phyloP scores from a whole-genome alignment of 2,888 invertebrate genomes.

The Allophyes oxyacanthae region DNA sequence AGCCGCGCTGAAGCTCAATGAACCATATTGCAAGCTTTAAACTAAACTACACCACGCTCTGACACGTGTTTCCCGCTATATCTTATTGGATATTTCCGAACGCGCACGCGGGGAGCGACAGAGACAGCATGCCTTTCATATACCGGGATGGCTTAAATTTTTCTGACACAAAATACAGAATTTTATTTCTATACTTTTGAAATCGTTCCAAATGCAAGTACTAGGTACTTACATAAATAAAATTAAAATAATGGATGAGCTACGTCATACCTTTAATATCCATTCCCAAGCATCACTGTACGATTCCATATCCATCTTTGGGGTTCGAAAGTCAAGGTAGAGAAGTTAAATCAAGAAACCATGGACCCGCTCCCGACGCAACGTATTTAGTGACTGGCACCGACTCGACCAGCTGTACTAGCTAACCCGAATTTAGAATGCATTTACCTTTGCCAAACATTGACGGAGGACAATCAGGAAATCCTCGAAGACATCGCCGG shows the following conservation, averaged over 20 bases:
- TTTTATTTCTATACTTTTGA: conserved; percentile 44
- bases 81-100: conserved; percentile 40
- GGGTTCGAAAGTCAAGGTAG: conserved; percentile 10
- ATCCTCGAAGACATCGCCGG: conserved; percentile 93
- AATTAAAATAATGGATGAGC: conserved; percentile 21
- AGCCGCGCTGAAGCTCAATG: conserved; percentile 11
- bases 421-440: conserved; percentile 80
- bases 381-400: conserved; percentile 64
- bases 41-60: conserved; percentile 25
- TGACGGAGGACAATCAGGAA: conserved; percentile 92
- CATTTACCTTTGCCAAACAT: conserved; percentile 92
- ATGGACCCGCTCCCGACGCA: conserved; percentile 55
- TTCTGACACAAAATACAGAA: conserved; percentile 24
- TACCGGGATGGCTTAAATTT: conserved; percentile 26
- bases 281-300: conserved; percentile 75
- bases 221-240: conserved; percentile 34
- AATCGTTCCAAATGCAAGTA: conserved; percentile 49
- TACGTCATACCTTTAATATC: conserved; percentile 70
- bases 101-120: conserved; percentile 22
- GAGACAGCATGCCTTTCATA: conserved; percentile 29
- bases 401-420: conserved; percentile 58
- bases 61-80: conserved; percentile 55
- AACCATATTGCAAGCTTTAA: conserved; percentile 21
- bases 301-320: conserved; percentile 71
- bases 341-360: conserved; percentile 29